phyloP scores from a whole-genome alignment of 2,888 invertebrate species.

The Lymantria monacha region DNA sequence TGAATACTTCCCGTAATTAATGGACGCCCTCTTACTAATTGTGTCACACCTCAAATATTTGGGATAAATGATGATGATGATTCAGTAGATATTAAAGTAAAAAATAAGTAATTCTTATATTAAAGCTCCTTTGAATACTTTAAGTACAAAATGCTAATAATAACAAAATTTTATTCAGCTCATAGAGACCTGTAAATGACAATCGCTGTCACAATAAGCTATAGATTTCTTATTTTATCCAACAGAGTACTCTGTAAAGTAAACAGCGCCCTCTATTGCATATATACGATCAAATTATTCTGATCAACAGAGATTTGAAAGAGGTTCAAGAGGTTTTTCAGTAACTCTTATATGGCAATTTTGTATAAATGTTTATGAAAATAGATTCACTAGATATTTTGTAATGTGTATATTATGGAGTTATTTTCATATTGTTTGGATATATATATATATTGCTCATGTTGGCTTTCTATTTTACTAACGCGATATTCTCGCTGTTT shows the following conservation, averaged over 20 bases:
- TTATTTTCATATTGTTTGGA: conserved; percentile 11
- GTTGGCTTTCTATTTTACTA: neutral
- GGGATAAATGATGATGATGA: too few species aligned
- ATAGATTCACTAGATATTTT: conserved; percentile 6
- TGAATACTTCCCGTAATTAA: too few species aligned
- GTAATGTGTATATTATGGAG: conserved; percentile 3
- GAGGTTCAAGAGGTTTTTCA: conserved; percentile 33
- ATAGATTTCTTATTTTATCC: conserved; percentile 54
- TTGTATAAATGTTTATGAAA: conserved; percentile 21
- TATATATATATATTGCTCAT: neutral
- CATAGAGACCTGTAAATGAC: conserved; percentile 18
- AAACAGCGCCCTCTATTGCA: conserved; percentile 43
- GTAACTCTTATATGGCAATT: conserved; percentile 19
- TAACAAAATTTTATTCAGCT: conserved; percentile 33
- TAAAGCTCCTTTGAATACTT: neutral
- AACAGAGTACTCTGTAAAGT: conserved; percentile 38
- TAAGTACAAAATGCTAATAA: conserved; percentile 7
- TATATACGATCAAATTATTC: conserved; percentile 65
- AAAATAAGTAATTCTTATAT: neutral
- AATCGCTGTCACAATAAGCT: conserved; percentile 31
- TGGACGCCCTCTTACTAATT: too few species aligned
- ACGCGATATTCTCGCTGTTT: too few species aligned
- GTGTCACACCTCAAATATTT: too few species aligned
- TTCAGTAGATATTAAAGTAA: too few species aligned
- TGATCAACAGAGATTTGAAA: conserved; percentile 38